Evolutionary conservation across 2,888 invertebrate genomes (phyloP).

Genomic region (Periphyllus acericola): DNA sequence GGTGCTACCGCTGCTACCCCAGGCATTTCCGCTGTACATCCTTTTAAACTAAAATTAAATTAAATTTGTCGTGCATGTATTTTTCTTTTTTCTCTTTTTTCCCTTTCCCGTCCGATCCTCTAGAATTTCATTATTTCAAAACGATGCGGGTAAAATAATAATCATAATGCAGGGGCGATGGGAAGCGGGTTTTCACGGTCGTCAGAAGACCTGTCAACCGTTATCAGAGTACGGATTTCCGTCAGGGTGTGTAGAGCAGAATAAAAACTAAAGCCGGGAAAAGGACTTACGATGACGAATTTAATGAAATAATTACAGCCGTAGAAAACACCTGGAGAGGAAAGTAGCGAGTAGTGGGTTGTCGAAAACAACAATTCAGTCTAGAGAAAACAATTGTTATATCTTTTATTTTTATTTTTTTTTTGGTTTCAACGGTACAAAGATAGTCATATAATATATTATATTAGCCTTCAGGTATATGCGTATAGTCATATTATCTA

Average conservation of each 20-base stretch:
- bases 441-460: no score
- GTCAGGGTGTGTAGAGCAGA: not conserved
- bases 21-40: not conserved
- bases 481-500: not conserved
- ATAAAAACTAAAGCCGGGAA: slow-evolving; percentile 5
- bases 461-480: no score
- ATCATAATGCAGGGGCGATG: not conserved
- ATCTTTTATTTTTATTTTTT: not conserved
- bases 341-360: not conserved
- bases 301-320: slow-evolving; percentile 28
- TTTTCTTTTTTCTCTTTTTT: not conserved
- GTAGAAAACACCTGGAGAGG: not conserved
- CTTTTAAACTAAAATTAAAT: slow-evolving; percentile 28
- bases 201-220: slow-evolving; percentile 35
- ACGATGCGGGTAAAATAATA: slow-evolving; percentile 36
- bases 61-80: slow-evolving; percentile 5
- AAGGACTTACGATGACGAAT: not conserved
- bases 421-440: not conserved
- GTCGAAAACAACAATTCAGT: not conserved
- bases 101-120: not conserved
- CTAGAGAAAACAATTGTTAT: not conserved
- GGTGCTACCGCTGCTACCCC: not conserved
- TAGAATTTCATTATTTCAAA: slow-evolving; percentile 31
- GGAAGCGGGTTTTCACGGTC: not conserved
- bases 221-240: slow-evolving; percentile 6